Evolutionary conservation across 2,797 vertebrate species (phyloP).

Genomic region (Takifugu ocellatus): DNA sequence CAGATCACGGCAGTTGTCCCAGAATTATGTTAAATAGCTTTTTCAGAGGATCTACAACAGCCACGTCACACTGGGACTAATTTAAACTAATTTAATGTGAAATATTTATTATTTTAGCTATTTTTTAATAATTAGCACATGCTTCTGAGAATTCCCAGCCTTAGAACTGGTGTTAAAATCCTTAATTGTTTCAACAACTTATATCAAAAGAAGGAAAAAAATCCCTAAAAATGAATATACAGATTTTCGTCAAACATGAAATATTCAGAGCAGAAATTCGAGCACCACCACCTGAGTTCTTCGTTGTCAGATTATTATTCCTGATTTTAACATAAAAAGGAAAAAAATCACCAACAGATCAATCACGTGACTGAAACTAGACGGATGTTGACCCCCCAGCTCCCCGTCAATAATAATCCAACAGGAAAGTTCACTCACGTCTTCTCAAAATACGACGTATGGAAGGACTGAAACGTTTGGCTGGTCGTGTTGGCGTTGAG

Average conservation of each 20-base stretch:
- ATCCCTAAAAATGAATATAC: background rate
- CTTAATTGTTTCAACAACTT: no score
- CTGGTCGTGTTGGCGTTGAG: constrained; percentile 79
- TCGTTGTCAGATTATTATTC: constrained; percentile 34
- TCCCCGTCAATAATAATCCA: background rate
- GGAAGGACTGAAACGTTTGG: constrained; percentile 81
- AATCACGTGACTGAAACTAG: background rate
- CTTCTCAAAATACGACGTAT: constrained; percentile 91
- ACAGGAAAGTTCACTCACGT: constrained; percentile 79
- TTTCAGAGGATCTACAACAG: no score
- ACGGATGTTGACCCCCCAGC: background rate
- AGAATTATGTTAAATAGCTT: no score
- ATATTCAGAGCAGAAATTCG: constrained; percentile 4
- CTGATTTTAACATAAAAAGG: constrained; percentile 14
- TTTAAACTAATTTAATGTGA: no score
- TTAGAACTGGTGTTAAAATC: no score
- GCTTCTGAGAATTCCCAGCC: no score
- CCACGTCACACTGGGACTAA: no score
- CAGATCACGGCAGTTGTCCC: no score
- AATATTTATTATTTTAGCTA: no score
- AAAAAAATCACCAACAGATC: constrained; percentile 11
- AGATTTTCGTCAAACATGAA: background rate
- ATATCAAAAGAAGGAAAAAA: no score
- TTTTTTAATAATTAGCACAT: no score
- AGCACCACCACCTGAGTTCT: constrained; percentile 43